phyloP scores from a whole-genome alignment of 2,888 invertebrate species.

The Heliothis peltigera region DNA sequence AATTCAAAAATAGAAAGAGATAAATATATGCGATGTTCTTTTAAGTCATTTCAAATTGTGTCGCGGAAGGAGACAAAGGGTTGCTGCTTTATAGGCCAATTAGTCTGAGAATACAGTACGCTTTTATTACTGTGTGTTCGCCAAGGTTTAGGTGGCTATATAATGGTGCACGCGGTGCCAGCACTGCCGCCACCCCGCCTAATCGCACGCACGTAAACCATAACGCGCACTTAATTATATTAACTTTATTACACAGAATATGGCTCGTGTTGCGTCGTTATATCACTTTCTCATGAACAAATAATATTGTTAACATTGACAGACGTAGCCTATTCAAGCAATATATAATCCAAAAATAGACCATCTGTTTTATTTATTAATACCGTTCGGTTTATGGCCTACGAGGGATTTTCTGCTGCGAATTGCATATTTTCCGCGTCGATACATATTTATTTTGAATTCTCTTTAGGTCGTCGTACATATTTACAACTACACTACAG shows the following conservation, averaged over 20 bases:
- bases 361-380: constrained; percentile 46
- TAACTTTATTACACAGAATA: constrained; percentile 75
- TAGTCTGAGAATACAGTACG: constrained; percentile 77
- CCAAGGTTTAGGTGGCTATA: constrained; percentile 67
- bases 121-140: constrained; percentile 74
- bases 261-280: constrained; percentile 67
- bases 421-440: constrained; percentile 17
- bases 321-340: constrained; percentile 29
- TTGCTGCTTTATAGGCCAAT: constrained; percentile 78
- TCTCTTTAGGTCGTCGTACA: constrained; percentile 1
- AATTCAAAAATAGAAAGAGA: constrained; percentile 47
- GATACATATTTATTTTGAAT: constrained; percentile 19
- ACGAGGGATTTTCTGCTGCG: constrained; percentile 8
- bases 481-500: not conserved
- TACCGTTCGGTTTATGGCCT: constrained; percentile 13
- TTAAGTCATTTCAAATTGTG: constrained; percentile 72
- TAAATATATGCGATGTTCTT: constrained; percentile 52
- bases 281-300: constrained; percentile 69
- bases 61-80: constrained; percentile 66
- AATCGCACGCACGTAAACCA: constrained; percentile 51
- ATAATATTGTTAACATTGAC: constrained; percentile 59
- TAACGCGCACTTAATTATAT: constrained; percentile 73
- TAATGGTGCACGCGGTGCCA: constrained; percentile 34
- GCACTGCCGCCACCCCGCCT: constrained; percentile 10
- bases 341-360: constrained; percentile 44